A percentile compares a stretch with the other conserved stretches of the same genome.
These are phyloP conservation scores for Xiphophorus birchmanni DNA, from an alignment of 2,797 vertebrate genomes.

Conservation along the genomic window DNA sequence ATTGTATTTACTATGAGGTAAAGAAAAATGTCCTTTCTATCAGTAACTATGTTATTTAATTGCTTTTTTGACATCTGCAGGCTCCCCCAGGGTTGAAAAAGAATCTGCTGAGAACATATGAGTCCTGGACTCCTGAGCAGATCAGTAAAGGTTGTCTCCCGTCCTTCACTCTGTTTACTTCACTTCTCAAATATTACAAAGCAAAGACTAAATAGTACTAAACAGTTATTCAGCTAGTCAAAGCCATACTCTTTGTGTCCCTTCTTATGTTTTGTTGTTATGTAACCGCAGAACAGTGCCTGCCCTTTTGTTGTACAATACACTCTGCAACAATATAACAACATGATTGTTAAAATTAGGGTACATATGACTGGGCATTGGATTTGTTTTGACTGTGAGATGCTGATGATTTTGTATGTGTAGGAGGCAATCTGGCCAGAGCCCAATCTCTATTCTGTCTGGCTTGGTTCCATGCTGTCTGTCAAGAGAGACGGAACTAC, in stretches of 20 bases:
- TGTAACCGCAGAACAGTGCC: not conserved
- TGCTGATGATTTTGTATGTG: constrained; percentile 41
- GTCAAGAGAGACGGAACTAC: constrained; percentile 97
- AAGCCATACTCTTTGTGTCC: not conserved
- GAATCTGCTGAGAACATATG: constrained; percentile 94
- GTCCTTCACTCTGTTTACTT: not conserved
- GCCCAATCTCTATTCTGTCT: constrained; percentile 93
- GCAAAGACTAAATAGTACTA: not conserved
- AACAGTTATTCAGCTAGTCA: not conserved
- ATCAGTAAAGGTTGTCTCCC: constrained; percentile 82
- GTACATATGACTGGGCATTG: constrained; percentile 8
- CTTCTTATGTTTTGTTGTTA: not conserved
- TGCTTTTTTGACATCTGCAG: constrained; percentile 66
- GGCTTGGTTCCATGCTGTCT: constrained; percentile 97
- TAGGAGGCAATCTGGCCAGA: constrained; percentile 83
- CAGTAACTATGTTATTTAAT: not conserved
- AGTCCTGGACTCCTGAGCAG: constrained; percentile 95
- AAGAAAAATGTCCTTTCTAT: not conserved
- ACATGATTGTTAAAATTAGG: not conserved
- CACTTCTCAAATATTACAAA: not conserved
- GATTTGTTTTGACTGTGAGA: constrained; percentile 21
- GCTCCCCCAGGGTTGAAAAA: constrained; percentile 96
- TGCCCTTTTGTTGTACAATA: not conserved
- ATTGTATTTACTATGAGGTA: not conserved
- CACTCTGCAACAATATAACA: not conserved